These are phyloP conservation scores for Glaucomys volans DNA, from an alignment of 2,113 vertebrate genomes.

Conservation along the genomic window DNA sequence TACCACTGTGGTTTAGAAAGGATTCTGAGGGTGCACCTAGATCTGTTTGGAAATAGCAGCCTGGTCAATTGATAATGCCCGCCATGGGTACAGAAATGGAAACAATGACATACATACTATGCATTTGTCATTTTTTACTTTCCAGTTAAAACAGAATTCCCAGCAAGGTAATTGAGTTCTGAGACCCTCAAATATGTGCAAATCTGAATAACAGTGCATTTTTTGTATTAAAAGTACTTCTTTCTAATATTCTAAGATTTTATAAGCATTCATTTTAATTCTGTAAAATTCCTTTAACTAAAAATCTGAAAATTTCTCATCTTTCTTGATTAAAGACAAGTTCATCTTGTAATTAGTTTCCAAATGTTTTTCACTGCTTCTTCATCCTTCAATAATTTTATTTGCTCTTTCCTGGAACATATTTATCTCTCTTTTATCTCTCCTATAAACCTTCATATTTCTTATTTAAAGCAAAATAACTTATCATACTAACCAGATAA, in stretches of 20 bases:
- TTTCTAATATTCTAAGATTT: constrained; percentile 8
- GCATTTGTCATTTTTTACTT: background rate
- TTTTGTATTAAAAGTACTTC: constrained; percentile 24
- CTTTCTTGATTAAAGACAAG: constrained; percentile 34
- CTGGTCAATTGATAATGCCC: background rate
- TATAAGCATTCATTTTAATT: background rate
- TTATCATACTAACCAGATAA: constrained; percentile 28
- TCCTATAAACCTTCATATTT: constrained; percentile 27
- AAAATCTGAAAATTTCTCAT: background rate
- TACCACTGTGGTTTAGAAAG: background rate
- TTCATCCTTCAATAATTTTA: constrained; percentile 40
- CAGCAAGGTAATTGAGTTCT: background rate
- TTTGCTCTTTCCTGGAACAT: constrained; percentile 48
- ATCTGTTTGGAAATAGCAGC: background rate
- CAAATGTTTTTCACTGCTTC: constrained; percentile 18
- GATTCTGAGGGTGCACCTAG: background rate
- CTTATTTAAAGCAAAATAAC: constrained; percentile 60
- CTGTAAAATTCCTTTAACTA: background rate
- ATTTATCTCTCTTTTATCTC: constrained; percentile 48
- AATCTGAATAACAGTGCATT: background rate
- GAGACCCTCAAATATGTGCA: background rate
- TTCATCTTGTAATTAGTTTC: constrained; percentile 9
- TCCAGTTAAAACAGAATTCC: constrained; percentile 13
- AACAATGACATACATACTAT: background rate
- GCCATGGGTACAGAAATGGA: background rate